Percentiles rank a stretch among this genome's conserved stretches.
phyloP scores from a whole-genome alignment of 1,140 invertebrate species.

The Agraylea sexmaculata region DNA sequence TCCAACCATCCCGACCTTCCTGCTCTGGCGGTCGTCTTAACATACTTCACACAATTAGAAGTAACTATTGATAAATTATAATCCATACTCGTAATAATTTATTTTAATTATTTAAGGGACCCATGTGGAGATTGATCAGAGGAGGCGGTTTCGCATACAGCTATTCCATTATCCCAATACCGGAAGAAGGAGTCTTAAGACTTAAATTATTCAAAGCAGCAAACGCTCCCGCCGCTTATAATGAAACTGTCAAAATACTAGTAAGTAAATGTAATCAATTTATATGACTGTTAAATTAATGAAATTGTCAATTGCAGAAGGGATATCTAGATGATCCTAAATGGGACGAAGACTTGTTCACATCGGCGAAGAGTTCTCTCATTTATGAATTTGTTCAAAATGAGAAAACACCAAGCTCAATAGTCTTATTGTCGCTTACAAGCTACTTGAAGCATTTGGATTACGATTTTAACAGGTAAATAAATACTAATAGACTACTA shows the following conservation, averaged over 20 bases:
- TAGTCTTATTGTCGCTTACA: constrained; percentile 56
- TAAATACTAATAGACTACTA: neutral
- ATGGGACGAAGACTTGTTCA: constrained; percentile 64
- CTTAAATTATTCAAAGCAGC: constrained; percentile 63
- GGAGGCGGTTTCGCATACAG: constrained; percentile 77
- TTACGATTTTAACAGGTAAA: constrained; percentile 56
- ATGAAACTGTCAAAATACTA: constrained; percentile 60
- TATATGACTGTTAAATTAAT: constrained; percentile 2
- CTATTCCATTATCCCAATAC: constrained; percentile 49
- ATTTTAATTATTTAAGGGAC: constrained; percentile 47
- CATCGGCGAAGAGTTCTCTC: constrained; percentile 72
- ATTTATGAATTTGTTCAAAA: constrained; percentile 73
- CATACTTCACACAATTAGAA: constrained; percentile 80
- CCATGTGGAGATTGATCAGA: constrained; percentile 76
- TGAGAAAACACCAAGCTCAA: constrained; percentile 64
- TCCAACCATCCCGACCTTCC: constrained; percentile 55
- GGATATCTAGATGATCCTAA: constrained; percentile 48
- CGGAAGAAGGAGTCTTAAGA: constrained; percentile 58
- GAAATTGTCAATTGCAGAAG: constrained; percentile 39
- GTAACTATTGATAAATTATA: constrained; percentile 30
- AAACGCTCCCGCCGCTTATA: constrained; percentile 64
- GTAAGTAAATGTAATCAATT: constrained; percentile 37
- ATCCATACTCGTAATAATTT: neutral
- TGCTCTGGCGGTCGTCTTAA: constrained; percentile 63
- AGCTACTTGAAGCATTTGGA: constrained; percentile 58